Conservation (phyloP, 2,797 vertebrate species). For the Poecilia velifera region DNA sequence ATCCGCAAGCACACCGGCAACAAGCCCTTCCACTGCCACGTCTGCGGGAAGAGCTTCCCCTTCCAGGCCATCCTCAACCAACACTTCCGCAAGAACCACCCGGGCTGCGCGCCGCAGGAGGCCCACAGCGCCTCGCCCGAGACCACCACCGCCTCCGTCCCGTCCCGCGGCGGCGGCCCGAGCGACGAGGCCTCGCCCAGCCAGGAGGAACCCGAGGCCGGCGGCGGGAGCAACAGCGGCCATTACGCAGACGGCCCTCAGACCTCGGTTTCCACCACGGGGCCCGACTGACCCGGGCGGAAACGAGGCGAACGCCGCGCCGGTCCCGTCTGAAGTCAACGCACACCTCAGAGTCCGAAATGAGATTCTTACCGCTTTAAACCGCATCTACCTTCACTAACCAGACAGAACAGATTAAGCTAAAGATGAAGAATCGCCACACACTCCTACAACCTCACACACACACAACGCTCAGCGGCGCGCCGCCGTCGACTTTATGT, state of each 20-base stretch:
- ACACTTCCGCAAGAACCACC: slow-evolving; percentile 99
- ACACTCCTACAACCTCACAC: slow-evolving; percentile 78
- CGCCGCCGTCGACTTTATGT: slow-evolving; percentile 67
- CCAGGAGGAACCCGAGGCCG: slow-evolving; percentile 86
- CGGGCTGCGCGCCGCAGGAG: slow-evolving; percentile 90
- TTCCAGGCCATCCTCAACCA: slow-evolving; percentile 99
- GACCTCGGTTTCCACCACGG: slow-evolving; percentile 95
- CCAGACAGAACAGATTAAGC: slow-evolving; percentile 72
- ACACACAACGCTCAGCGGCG: slow-evolving; percentile 46
- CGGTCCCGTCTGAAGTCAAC: slow-evolving; percentile 17
- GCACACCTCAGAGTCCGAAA: slow-evolving; percentile 48
- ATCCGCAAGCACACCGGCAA: slow-evolving; percentile 99
- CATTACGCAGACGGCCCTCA: slow-evolving; percentile 86
- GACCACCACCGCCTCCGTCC: slow-evolving; percentile 87
- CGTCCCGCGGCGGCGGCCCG: slow-evolving; percentile 89
- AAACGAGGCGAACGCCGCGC: slow-evolving; percentile 3
- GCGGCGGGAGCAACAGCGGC: slow-evolving; percentile 74
- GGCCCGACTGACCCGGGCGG: slow-evolving; percentile 86
- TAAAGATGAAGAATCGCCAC: slow-evolving; percentile 76
- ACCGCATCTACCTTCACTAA: slow-evolving; percentile 85
- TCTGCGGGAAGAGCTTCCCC: slow-evolving; percentile 98
- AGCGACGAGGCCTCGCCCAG: slow-evolving; percentile 90
- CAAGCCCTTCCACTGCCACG: slow-evolving; percentile 98
- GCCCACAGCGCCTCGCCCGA: slow-evolving; percentile 96
- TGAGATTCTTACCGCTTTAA: slow-evolving; percentile 78